Evolutionary conservation across 2,113 vertebrate species (phyloP).

Genomic region (Salvelinus sp.): DNA sequence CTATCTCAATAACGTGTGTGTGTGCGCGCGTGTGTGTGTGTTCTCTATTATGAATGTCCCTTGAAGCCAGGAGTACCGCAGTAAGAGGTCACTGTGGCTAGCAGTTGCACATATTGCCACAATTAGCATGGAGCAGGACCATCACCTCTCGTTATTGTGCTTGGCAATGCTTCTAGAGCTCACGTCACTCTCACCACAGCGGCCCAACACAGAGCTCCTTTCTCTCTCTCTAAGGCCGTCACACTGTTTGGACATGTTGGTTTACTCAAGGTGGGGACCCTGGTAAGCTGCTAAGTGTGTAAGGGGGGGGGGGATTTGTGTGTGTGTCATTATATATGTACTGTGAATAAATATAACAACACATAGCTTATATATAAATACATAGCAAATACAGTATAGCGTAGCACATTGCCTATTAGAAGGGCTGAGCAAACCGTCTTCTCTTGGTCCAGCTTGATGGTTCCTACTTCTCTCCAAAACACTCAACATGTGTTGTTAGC

Average conservation of each 20-base stretch:
- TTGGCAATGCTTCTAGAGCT: conserved; percentile 63
- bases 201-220: conserved; percentile 60
- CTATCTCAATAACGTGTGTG: not conserved
- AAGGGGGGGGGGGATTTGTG: not conserved
- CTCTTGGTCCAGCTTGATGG: not conserved
- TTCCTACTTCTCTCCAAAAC: conserved; percentile 9
- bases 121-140: conserved; percentile 65
- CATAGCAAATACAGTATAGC: no score
- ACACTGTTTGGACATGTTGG: conserved; percentile 25
- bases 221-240: conserved; percentile 57
- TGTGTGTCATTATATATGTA: not conserved
- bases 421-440: not conserved
- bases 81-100: conserved; percentile 48
- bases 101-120: conserved; percentile 65
- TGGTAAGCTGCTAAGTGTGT: not conserved
- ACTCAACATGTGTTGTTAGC: conserved; percentile 27
- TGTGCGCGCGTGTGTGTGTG: no score
- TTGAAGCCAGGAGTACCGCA: conserved; percentile 49
- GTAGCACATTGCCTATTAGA: no score
- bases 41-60: conserved; percentile 57
- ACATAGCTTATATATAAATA: no score
- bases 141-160: conserved; percentile 64
- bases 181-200: conserved; percentile 62
- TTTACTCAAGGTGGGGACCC: conserved; percentile 64
- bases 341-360: no score